Evolutionary conservation across 2,113 vertebrate species (phyloP).

Genomic region (Oryzias curvinotus): DNA sequence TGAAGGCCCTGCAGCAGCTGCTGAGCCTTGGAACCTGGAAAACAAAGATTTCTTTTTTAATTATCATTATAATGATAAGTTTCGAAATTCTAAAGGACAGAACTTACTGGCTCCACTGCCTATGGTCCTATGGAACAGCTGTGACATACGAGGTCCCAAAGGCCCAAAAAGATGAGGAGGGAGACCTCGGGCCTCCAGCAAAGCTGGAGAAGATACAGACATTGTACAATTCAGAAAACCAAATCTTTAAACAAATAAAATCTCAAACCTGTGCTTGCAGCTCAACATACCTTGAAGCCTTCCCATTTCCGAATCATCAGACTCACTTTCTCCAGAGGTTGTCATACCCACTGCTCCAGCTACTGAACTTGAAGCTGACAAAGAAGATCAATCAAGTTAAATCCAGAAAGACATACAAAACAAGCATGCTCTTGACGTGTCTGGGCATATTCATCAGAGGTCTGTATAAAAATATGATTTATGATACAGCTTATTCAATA

Average conservation of each 20-base stretch:
- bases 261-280: background rate
- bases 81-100: too few relatives aligned
- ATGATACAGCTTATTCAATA: too few relatives aligned
- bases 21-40: conserved; percentile 94
- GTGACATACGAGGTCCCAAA: conserved; percentile 97
- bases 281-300: conserved; percentile 89
- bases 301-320: conserved; percentile 99
- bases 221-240: conserved; percentile 5
- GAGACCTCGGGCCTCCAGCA: conserved; percentile 97
- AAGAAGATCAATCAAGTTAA: background rate
- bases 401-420: background rate
- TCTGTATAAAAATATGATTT: too few relatives aligned
- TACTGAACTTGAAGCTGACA: conserved; percentile 94
- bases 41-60: background rate
- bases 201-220: conserved; percentile 73
- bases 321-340: conserved; percentile 98
- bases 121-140: conserved; percentile 99
- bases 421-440: background rate
- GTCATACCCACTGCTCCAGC: conserved; percentile 98
- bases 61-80: background rate
- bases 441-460: too few relatives aligned
- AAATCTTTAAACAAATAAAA: background rate
- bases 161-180: conserved; percentile 98
- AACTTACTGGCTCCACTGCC: conserved; percentile 98
- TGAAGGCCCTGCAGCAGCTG: conserved; percentile 97